Evolutionary conservation across 2,888 invertebrate species (phyloP).

Genomic region (Branchellion lobata): DNA sequence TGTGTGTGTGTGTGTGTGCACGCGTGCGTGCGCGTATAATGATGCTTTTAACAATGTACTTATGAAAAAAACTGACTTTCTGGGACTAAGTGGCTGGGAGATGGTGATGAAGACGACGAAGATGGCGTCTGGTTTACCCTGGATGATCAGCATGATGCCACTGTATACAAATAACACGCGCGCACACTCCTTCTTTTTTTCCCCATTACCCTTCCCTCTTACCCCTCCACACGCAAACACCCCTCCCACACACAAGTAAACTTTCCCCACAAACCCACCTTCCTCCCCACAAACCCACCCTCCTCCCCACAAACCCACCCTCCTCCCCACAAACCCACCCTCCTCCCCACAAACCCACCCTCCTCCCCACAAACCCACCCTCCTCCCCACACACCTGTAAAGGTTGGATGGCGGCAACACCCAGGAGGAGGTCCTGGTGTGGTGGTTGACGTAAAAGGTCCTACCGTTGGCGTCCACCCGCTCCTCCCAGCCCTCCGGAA

Average conservation of each 20-base stretch:
- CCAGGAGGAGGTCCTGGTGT: neutral
- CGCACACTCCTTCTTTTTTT: too few species aligned
- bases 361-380: neutral
- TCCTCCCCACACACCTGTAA: neutral
- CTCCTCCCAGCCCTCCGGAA: conserved; percentile 4
- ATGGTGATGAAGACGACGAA: neutral
- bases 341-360: too few species aligned
- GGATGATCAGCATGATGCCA: neutral
- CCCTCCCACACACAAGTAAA: too few species aligned
- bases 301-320: too few species aligned
- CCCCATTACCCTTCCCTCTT: too few species aligned
- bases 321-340: too few species aligned
- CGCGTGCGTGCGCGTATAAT: too few species aligned
- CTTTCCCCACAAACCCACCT: too few species aligned
- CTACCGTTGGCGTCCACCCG: conserved; percentile 1
- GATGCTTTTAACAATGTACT: neutral
- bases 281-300: too few species aligned
- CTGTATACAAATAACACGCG: neutral
- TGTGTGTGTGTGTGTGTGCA: too few species aligned
- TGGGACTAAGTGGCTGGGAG: neutral
- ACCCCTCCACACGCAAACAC: too few species aligned
- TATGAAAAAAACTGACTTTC: neutral
- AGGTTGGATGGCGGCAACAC: neutral
- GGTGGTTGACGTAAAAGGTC: conserved; percentile 6
- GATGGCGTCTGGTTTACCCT: neutral